Conservation (phyloP, 2,888 invertebrate genomes). For the Rapana venosa region DNA sequence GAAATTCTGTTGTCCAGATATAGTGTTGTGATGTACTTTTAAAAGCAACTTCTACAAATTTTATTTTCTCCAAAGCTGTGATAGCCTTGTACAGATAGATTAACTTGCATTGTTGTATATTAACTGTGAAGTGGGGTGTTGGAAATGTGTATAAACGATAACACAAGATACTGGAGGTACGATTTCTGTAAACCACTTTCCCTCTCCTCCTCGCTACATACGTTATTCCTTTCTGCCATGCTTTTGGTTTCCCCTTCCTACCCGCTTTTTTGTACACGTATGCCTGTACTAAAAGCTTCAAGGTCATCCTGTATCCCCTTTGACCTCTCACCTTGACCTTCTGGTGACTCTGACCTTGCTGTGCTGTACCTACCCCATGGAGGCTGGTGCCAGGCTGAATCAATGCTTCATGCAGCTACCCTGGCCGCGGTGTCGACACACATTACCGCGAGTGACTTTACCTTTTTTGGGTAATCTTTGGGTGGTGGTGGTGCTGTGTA, state of each 20-base stretch:
- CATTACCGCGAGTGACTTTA: not conserved
- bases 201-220: not conserved
- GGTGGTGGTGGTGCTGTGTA: constrained; percentile 13
- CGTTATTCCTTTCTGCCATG: not conserved
- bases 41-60: too few species aligned
- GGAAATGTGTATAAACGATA: not conserved
- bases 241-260: not conserved
- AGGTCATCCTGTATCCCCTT: not conserved
- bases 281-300: constrained; percentile 7
- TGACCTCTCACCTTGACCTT: constrained; percentile 13
- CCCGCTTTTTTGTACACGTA: not conserved
- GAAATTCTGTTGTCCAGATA: too few species aligned
- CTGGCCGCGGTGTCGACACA: not conserved
- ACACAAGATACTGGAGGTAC: not conserved
- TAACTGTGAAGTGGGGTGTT: not conserved
- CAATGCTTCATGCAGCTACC: not conserved
- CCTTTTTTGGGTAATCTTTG: constrained; percentile 4
- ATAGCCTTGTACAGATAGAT: not conserved
- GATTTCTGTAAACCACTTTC: not conserved
- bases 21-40: too few species aligned
- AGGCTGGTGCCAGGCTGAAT: not conserved
- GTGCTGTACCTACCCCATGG: not conserved
- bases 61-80: too few species aligned
- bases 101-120: not conserved
- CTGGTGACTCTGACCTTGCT: constrained; percentile 12